These are phyloP conservation scores for Drosophila kikkawai DNA, from an alignment of 1,140 invertebrate genomes.

Conservation along the genomic window DNA sequence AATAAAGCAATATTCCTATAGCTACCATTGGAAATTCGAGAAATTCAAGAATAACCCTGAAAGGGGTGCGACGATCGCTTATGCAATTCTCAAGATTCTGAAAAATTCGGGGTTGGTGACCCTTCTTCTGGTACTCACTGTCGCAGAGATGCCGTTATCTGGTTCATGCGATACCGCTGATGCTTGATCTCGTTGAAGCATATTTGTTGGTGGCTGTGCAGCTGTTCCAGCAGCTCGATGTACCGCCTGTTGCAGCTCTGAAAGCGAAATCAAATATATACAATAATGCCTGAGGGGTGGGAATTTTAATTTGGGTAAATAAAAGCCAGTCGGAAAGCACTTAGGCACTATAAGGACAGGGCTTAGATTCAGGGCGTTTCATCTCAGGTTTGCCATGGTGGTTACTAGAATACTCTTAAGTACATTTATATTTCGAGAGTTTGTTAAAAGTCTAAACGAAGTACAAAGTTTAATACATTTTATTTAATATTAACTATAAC, in stretches of 20 bases:
- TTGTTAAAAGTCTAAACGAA: too few relatives aligned
- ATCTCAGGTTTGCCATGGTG: not conserved
- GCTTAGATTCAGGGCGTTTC: not conserved
- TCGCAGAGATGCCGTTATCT: slow-evolving; percentile 92
- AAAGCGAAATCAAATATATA: slow-evolving; percentile 10
- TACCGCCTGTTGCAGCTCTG: slow-evolving; percentile 92
- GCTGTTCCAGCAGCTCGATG: slow-evolving; percentile 92
- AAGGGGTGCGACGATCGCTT: not conserved
- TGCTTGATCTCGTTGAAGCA: slow-evolving; percentile 95
- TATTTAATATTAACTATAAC: too few relatives aligned
- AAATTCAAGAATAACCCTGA: not conserved
- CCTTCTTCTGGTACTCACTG: slow-evolving; percentile 86
- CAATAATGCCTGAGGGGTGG: not conserved
- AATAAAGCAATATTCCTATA: not conserved
- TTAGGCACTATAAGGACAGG: not conserved
- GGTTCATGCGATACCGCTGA: slow-evolving; percentile 94
- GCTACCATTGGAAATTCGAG: not conserved
- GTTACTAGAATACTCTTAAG: not conserved
- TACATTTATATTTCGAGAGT: not conserved
- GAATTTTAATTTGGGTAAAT: slow-evolving; percentile 4
- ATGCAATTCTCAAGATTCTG: not conserved
- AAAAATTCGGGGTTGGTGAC: slow-evolving; percentile 1
- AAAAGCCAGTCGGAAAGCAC: slow-evolving; percentile 4
- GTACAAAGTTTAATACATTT: too few relatives aligned
- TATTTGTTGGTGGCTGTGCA: slow-evolving; percentile 93